Percentiles rank a stretch among this genome's conserved stretches.
Evolutionary conservation across 2,797 vertebrate species (phyloP).

Genomic region (Pseudochaenichthys georgianus): DNA sequence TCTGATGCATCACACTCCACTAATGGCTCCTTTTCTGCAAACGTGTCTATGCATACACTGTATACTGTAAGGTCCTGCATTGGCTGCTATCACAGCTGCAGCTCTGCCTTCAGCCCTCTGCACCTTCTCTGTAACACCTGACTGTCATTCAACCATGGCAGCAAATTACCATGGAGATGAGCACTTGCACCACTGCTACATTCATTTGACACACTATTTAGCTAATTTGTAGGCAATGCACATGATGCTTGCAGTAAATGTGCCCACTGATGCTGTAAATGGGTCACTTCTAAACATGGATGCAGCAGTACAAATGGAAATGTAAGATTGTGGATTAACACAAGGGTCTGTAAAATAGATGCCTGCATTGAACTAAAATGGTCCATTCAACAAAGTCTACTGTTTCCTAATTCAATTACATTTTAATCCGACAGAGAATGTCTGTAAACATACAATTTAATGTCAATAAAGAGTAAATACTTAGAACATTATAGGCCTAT

Average conservation of each 20-base stretch:
- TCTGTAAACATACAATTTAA: neutral
- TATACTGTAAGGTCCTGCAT: neutral
- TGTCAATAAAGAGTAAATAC: neutral
- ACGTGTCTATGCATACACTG: constrained; percentile 8
- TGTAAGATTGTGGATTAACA: neutral
- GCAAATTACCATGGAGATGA: constrained; percentile 6
- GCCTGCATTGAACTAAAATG: neutral
- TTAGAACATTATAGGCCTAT: neutral
- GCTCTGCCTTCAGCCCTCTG: neutral
- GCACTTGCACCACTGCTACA: neutral
- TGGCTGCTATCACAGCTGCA: neutral
- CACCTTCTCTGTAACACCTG: neutral
- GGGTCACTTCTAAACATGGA: neutral
- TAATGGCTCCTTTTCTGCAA: constrained; percentile 1
- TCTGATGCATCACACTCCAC: neutral
- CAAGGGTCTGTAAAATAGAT: neutral
- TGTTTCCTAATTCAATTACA: neutral
- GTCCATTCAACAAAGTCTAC: neutral
- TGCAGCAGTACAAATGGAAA: neutral
- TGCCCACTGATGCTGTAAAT: neutral
- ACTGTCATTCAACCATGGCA: neutral
- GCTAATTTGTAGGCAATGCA: constrained; percentile 2
- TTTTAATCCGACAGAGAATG: neutral
- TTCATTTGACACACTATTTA: neutral
- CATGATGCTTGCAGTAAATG: neutral